Conservation (phyloP, 1,140 invertebrate species). For the Ceratosolen solmsi region DNA sequence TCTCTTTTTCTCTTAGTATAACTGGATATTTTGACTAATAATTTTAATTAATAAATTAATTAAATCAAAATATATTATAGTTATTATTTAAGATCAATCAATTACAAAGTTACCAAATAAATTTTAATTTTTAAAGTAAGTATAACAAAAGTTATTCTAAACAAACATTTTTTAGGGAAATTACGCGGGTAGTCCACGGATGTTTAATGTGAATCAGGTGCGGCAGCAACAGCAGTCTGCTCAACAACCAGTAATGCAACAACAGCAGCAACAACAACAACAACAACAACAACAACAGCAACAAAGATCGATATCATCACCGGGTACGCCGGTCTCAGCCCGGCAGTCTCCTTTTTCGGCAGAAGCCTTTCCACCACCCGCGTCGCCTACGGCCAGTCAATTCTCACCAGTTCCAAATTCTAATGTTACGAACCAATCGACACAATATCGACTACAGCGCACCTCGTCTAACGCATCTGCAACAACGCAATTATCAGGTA, state of each 20-base stretch:
- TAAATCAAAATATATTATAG: no score
- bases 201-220: conserved; percentile 71
- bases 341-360: conserved; percentile 76
- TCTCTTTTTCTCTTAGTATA: no score
- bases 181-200: conserved; percentile 69
- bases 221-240: conserved; percentile 62
- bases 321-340: conserved; percentile 71
- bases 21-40: no score
- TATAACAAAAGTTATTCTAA: no score
- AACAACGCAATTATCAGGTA: conserved; percentile 81
- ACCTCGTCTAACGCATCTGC: conserved; percentile 78
- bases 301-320: conserved; percentile 75
- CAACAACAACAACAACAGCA: conserved; percentile 60
- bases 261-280: conserved; percentile 65
- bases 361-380: conserved; percentile 74
- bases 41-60: no score
- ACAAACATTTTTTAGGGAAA: conserved; percentile 61
- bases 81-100: no score
- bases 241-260: conserved; percentile 53
- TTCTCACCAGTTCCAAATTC: conserved; percentile 75
- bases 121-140: no score
- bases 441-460: conserved; percentile 77
- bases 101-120: no score
- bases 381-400: conserved; percentile 70
- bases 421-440: conserved; percentile 72